Evolutionary conservation across 2,888 invertebrate species (phyloP), one percentile per base, ranked within the genome.

Genomic region (Charanyca ferruginea): DNA sequence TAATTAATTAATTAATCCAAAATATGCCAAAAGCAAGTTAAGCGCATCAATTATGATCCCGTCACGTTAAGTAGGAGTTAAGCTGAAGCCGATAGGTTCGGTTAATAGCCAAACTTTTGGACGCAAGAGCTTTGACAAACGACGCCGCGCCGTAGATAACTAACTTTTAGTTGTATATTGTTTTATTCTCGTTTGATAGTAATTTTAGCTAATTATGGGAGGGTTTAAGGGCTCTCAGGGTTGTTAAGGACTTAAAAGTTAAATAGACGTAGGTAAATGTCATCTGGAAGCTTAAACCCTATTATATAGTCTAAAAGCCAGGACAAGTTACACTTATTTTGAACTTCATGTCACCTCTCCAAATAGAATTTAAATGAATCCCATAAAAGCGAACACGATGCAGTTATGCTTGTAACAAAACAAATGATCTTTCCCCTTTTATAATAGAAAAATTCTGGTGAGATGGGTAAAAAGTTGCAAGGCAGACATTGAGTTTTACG

Each of bases 11-110:
- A 75, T 69, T 78, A 74, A 80, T 66, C 77, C 66, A 61, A 74
- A 82, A 82, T 85, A 76, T 84, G 79, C 63, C 66, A 71, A 69
- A 77, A 71, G 74, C 80, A 79, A 85, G 79, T 82, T 71, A 67
- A 74, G 77, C 80, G 78, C 85, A 87, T 87, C 83, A 84, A 86
- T 87, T 83, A 87, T 82, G 79, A 81, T 75, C 79, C 78, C 83
- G 82, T 80, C 86, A 77, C 80, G 77, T 73, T 84, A 85, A 80
- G 80, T 84, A 71, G 77, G 80, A 81, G 82, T 73, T 83, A 80
- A 84, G 86, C 84, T 81, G 81, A 80, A 85, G 81, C 77, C 82
- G 79, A 81, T 82, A 82, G 83, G 85, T 77, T 83, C 78, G 58
- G 79, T 77, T 84, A 84, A 86, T 86, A 86, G 83, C 83, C 79